phyloP scores from a whole-genome alignment of 2,113 vertebrate genomes.

The Hippoglossus stenolepis region DNA sequence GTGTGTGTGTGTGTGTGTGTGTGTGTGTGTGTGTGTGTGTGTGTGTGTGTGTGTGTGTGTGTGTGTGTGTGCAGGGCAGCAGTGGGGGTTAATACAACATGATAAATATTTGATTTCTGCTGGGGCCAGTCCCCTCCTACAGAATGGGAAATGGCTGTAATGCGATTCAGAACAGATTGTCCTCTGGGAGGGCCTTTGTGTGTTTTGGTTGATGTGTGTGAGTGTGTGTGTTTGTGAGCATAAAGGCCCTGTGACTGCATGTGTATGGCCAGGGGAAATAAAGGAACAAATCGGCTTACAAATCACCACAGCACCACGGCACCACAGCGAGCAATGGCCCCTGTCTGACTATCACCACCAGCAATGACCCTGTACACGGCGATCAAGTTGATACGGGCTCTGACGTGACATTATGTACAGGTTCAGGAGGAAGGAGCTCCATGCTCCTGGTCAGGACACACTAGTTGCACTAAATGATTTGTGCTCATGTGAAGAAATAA shows the following conservation, averaged over 20 bases:
- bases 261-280: conserved; percentile 81
- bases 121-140: conserved; percentile 79
- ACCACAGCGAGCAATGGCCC: conserved; percentile 62
- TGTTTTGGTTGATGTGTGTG: conserved; percentile 64
- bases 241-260: conserved; percentile 64
- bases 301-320: conserved; percentile 72
- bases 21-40: conserved; percentile 21
- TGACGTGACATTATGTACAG: conserved; percentile 55
- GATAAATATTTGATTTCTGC: conserved; percentile 86
- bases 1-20: conserved; percentile 47
- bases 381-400: conserved; percentile 56
- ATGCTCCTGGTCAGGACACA: conserved; percentile 14
- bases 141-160: conserved; percentile 83
- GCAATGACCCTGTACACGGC: conserved; percentile 69
- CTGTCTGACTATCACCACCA: conserved; percentile 67
- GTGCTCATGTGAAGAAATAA: conserved; percentile 3
- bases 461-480: conserved; percentile 31
- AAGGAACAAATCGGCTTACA: conserved; percentile 83
- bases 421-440: conserved; percentile 35
- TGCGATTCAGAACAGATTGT: conserved; percentile 82
- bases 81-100: conserved; percentile 82
- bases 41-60: conserved; percentile 47
- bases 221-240: conserved; percentile 41
- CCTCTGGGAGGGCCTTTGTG: conserved; percentile 76
- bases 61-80: conserved; percentile 58